A percentile compares a stretch with the other conserved stretches of the same genome.
These are phyloP conservation scores for Aphaenogaster floridana DNA, from an alignment of 1,140 invertebrate species.

Conservation along the genomic window DNA sequence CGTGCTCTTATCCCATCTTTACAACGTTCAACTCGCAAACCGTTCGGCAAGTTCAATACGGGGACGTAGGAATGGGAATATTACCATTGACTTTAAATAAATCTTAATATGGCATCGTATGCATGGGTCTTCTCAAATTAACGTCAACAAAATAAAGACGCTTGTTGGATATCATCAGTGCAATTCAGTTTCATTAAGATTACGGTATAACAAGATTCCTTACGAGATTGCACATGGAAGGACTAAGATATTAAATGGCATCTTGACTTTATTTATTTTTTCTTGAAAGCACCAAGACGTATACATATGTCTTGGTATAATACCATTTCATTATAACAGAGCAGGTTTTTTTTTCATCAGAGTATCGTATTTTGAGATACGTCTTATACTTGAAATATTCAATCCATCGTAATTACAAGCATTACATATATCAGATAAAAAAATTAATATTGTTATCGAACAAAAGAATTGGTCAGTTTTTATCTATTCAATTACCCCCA, in stretches of 20 bases:
- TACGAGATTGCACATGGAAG: conserved; percentile 15
- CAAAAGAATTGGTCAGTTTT: neutral
- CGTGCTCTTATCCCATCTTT: neutral
- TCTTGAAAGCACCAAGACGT: neutral
- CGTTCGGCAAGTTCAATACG: conserved; percentile 16
- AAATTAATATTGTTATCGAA: neutral
- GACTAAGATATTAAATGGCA: conserved; percentile 27
- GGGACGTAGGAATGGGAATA: neutral
- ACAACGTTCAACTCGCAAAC: conserved; percentile 18
- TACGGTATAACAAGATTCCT: conserved; percentile 23
- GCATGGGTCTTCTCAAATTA: neutral
- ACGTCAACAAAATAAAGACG: neutral
- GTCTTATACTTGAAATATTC: neutral
- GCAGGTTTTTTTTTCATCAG: neutral
- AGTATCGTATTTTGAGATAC: neutral
- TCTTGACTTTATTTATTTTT: conserved; percentile 16
- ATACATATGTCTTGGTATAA: neutral
- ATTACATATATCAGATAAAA: neutral
- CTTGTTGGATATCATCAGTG: conserved; percentile 24
- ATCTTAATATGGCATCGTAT: neutral
- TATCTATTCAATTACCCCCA: neutral
- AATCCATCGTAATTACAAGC: neutral
- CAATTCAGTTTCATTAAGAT: conserved; percentile 14
- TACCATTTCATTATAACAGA: conserved; percentile 13
- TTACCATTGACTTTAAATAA: conserved; percentile 12